Percentiles rank a stretch among this genome's conserved stretches.
These are phyloP conservation scores for Plebejus argus DNA, from an alignment of 2,888 invertebrate genomes.

Conservation along the genomic window DNA sequence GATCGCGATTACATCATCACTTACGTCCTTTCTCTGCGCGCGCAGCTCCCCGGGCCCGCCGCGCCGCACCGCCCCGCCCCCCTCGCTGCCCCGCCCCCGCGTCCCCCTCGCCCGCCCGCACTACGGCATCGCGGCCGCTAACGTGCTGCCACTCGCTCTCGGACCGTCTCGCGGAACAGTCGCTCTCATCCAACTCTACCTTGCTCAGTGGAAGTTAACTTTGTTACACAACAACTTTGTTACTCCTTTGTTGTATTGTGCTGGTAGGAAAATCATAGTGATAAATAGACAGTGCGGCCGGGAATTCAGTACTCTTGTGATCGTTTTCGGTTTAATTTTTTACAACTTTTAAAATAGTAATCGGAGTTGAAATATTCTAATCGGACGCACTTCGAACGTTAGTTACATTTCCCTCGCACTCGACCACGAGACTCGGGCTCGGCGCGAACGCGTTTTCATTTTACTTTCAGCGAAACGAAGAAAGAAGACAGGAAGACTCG, in stretches of 20 bases:
- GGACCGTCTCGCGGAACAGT: constrained; percentile 60
- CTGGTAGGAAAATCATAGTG: constrained; percentile 40
- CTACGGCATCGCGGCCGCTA: constrained; percentile 56
- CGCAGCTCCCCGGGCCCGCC: constrained; percentile 63
- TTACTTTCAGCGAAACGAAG: constrained; percentile 53
- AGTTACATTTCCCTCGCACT: constrained; percentile 50
- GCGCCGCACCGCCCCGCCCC: constrained; percentile 46
- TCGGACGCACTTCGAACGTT: constrained; percentile 30
- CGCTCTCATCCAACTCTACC: constrained; percentile 51
- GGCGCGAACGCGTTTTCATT: constrained; percentile 45
- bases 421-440: constrained; percentile 57
- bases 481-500: constrained; percentile 50
- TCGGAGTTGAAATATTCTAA: constrained; percentile 23
- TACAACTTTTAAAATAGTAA: constrained; percentile 19
- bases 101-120: constrained; percentile 56
- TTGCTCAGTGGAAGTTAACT: constrained; percentile 55
- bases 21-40: constrained; percentile 78
- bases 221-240: constrained; percentile 49
- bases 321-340: constrained; percentile 54
- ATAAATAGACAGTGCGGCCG: constrained; percentile 44
- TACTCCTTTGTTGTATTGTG: constrained; percentile 53
- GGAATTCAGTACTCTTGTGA: constrained; percentile 40
- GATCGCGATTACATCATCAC: constrained; percentile 79
- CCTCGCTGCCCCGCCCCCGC: constrained; percentile 36
- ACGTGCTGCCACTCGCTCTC: constrained; percentile 73